These are phyloP conservation scores for Sebastes nivosus DNA, from an alignment of 2,797 vertebrate genomes.

Conservation along the genomic window DNA sequence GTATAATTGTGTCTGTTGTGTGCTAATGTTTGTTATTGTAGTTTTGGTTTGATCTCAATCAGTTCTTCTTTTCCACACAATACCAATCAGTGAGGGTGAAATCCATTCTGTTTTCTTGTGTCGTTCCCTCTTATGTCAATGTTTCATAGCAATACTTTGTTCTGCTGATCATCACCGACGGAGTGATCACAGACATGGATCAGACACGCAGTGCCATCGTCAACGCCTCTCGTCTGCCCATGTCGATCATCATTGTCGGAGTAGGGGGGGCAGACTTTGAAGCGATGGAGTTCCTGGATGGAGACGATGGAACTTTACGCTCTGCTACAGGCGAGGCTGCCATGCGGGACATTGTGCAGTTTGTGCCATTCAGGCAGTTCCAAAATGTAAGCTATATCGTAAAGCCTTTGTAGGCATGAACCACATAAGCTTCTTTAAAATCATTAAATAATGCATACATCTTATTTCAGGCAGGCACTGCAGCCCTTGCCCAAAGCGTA, in stretches of 20 bases:
- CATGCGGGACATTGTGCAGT: conserved; percentile 94
- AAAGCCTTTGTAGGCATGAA: not conserved
- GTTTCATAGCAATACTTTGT: conserved; percentile 92
- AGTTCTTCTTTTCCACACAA: not conserved
- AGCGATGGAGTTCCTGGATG: conserved; percentile 95
- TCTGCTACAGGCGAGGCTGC: conserved; percentile 86
- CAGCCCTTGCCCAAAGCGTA: conserved; percentile 90
- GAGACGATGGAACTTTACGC: conserved; percentile 86
- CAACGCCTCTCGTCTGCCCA: conserved; percentile 90
- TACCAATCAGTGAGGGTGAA: not conserved
- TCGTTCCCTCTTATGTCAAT: not conserved
- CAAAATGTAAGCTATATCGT: conserved; percentile 86
- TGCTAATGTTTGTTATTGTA: not conserved
- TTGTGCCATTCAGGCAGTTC: conserved; percentile 95
- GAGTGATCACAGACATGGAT: conserved; percentile 97
- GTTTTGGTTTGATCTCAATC: not conserved
- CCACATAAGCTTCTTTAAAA: not conserved
- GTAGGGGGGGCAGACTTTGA: conserved; percentile 94
- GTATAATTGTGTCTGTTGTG: not conserved
- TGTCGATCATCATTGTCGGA: conserved; percentile 96
- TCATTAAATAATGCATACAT: conserved; percentile 4
- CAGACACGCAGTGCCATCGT: conserved; percentile 91
- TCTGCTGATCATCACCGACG: conserved; percentile 96
- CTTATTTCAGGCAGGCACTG: conserved; percentile 85
- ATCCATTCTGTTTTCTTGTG: not conserved